Base-by-base conservation (phyloP, 2,888 invertebrate species). In the Laspeyria flexula region DNA sequence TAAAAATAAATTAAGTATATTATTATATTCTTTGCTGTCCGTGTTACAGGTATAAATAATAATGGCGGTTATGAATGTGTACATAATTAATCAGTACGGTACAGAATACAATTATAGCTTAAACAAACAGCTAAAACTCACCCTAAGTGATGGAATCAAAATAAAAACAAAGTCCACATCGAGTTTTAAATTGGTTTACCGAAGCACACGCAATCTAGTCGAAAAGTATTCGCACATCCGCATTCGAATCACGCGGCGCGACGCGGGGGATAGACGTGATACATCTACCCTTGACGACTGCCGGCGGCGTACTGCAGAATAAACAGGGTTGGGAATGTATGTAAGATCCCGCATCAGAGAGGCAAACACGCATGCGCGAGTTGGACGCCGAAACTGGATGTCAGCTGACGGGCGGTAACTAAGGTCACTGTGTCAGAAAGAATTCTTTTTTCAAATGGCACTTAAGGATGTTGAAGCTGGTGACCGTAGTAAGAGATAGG, bases 401-500 rank as follows among this genome's bases (percentile, higher is more conserved):
- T 88, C 89, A 89, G 89, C 90, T 90, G 90, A 85, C 79, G 77
- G 79, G 62, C 73, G 77, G 75, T 69, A 77, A 80, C 79, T 86
- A 85, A 85, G 90, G 90, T 90, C 86, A 90, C 77, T 86, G 83
- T 90, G 90, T 89, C 87, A 88, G 52, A 63, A 58, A 31, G 47
- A 54, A 57, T 62, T 48, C 42, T 62, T 69, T 62, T 53, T 60
- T 62, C 37, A 61, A 65, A 59, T 40, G 52, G 38, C 47, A 53
- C 55, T 60, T 70, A 46, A 49, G 53, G 46, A 59, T 54, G 55
- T 69, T 55, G 48, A 52, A 43, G 31, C 39, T 44, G 29, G 41
- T 55, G 38, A 33, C 46, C 13, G 10, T 21, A 4, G 30, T 11
- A 29, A 51, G 34, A 48, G 37, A 53, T 48, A 48, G 31, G 30